Conservation (phyloP, 2,888 invertebrate species). For the Drosophila quasianomalipes region DNA sequence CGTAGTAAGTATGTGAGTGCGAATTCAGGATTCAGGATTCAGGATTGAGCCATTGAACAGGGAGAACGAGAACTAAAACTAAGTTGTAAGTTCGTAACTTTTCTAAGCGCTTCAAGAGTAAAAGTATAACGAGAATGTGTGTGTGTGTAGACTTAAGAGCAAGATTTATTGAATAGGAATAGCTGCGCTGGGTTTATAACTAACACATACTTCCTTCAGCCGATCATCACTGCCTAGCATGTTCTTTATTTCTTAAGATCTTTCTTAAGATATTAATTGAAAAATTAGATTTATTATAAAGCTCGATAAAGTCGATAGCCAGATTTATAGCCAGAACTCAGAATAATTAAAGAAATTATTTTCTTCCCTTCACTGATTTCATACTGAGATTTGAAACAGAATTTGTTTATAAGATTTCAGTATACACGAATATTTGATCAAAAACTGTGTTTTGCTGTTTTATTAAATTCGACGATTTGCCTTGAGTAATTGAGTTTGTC, state of each 20-base stretch:
- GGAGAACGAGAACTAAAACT: constrained; percentile 50
- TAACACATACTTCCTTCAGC: constrained; percentile 2
- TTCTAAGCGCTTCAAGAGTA: constrained; percentile 69
- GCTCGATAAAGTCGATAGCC: not conserved
- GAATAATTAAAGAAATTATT: not conserved
- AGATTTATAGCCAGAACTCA: not conserved
- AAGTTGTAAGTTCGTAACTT: constrained; percentile 65
- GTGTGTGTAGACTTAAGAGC: constrained; percentile 51
- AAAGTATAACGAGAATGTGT: constrained; percentile 26
- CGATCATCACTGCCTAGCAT: constrained; percentile 45
- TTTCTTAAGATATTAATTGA: not conserved
- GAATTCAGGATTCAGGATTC: constrained; percentile 20
- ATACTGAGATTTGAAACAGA: not conserved
- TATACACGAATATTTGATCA: not conserved
- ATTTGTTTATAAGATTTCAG: not conserved
- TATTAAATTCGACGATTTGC: not conserved
- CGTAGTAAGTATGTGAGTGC: constrained; percentile 9
- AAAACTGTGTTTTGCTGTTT: not conserved
- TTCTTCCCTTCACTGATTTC: not conserved
- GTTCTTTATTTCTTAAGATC: constrained; percentile 12
- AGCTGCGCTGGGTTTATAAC: constrained; percentile 35
- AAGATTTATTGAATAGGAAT: constrained; percentile 24
- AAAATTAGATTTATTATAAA: not conserved
- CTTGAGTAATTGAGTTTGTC: not conserved
- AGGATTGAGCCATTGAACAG: constrained; percentile 47